Base-by-base conservation (phyloP, 2,888 invertebrate genomes). In the Drosophila demipolita region DNA sequence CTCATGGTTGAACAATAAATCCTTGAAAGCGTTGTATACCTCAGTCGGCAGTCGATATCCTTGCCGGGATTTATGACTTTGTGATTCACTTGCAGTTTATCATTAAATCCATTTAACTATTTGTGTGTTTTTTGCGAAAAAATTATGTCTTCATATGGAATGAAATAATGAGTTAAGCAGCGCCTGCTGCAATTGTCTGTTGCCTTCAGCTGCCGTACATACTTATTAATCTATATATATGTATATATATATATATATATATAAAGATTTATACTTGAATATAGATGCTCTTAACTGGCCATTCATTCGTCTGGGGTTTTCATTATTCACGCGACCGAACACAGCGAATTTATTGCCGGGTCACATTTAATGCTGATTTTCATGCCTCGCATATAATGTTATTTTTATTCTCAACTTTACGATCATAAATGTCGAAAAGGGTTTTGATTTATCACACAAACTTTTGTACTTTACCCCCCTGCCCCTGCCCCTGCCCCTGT, bases 391-490 rank as follows among this genome's bases (percentile, higher is more conserved):
- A 60, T 68, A 65, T 77, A 76, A 87, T 88, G 82, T 82, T 90
- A 86, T 90, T 91, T 91, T 88, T 89, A 91, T 89, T 76, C 92
- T 91, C 90, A 91, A 90, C 92, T 92, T 91, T 91, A 90, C 90
- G 92, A 93, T 92, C 93, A 92, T 93, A 93, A 93, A 93, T 92
- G 93, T 93, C 93, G 88, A 85, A 89, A 92, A 91, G 89, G 91
- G 91, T 87, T 92, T 92, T 93, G 93, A 93, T 93, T 93, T 93
- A 93, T 92, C 80, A 71, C 80, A 53, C 73, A 89, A 91, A 91
- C 86, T 91, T 91, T 91, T 87, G 82, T 80, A 77, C 83, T 65
- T 49, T 33, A 29, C 52, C 33, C 23, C 26, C 58, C 58, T n/a
- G 29, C 61, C 33, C 12, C 57, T 53, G 53, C 60, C 78, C 60